Evolutionary conservation across 2,888 invertebrate genomes (phyloP), one percentile per base, ranked within the genome.

Genomic region (Tridacna gigas): DNA sequence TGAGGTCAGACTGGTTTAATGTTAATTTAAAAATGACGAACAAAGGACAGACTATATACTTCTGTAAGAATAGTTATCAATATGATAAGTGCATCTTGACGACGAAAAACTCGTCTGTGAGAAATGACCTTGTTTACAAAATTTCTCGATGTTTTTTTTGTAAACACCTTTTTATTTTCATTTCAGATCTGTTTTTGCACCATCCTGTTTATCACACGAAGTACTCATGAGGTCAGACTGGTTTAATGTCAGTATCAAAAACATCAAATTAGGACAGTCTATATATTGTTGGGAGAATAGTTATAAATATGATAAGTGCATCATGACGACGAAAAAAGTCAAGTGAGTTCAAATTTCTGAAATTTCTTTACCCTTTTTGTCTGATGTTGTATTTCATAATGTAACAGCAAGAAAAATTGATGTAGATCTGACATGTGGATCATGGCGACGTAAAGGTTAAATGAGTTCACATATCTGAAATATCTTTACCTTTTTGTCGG

Each of bases 171-270:
- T 61, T 51, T 37, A 20, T 22, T 48, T 13, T 73, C 25, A 22
- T 75, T 65, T 12, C 94, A 96, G 96, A 56, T 97, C 98, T 0
- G 97, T 97, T 2, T 98, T 98, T 94, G 98, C 98, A 0, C 98
- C 98, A 3, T 97, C 98, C 7, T 99, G 98, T 94, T 97, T 99
- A 77, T 98, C 98, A 0, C 98, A 99, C 95, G 97, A 98, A 0
- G 97, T 98, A 12, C 95, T 98, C 0, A 97, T 97, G 3, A 97
- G 97, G 91, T 94, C 97, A 9, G 97, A 98, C 93, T 98, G 98
- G 98, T 96, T 97, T 86, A 96, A 97, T 84, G 97, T 98, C 28
- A 97, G 97, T 93, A 97, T 98, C 80, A 97, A 98, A 88, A 97
- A 97, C 66, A 96, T 98, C 67, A 97, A 97, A 20, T 95, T 98